Evolutionary conservation across 1,140 invertebrate species (phyloP), one percentile per base, ranked within the genome.

Genomic region (Ips nitidus): DNA sequence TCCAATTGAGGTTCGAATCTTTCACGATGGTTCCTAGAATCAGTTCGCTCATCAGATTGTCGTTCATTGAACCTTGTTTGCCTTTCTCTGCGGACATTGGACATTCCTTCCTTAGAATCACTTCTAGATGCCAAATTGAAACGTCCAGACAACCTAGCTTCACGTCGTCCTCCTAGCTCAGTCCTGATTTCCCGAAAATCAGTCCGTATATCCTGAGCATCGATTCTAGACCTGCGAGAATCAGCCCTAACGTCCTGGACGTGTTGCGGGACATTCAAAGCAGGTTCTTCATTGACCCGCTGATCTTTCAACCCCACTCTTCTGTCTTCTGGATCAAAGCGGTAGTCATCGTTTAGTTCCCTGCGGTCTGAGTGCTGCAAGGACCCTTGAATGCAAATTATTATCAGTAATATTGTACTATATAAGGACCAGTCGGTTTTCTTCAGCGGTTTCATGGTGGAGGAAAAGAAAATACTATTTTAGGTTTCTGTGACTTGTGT

Each of bases 121-220:
- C 22, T 22, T 22, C 22, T 22, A 22, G 22, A 22, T 22, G 22
- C 22, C 22, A 22, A 22, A 22, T 22, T 22, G 22, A 22, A 22
- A 22, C 22, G 22, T 22, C 22, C 22, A 22, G 22, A 22, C 22
- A 22, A 22, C 22, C 22, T 22, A 22, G 22, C 22, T 22, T 47
- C 45, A n/a, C 45, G 22, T 22, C 22, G 22, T 61, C 50, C 22
- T 3, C 7, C 5, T 47, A 70, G 65, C 41, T 70, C 68, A 42
- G 45, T 58, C 53, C 68, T 66, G 22, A 71, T 71, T 71, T 71
- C 69, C 53, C 69, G 55, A 61, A 71, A 71, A 52, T 71, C 69
- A 3, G 69, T 71, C 5, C 69, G 62, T 37, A 71, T 71, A 41
- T 71, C 69, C n/a, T 55, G 40, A 38, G 69, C 62, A 36, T 71